phyloP scores from a whole-genome alignment of 2,797 vertebrate species.

The Oreortyx pictus region DNA sequence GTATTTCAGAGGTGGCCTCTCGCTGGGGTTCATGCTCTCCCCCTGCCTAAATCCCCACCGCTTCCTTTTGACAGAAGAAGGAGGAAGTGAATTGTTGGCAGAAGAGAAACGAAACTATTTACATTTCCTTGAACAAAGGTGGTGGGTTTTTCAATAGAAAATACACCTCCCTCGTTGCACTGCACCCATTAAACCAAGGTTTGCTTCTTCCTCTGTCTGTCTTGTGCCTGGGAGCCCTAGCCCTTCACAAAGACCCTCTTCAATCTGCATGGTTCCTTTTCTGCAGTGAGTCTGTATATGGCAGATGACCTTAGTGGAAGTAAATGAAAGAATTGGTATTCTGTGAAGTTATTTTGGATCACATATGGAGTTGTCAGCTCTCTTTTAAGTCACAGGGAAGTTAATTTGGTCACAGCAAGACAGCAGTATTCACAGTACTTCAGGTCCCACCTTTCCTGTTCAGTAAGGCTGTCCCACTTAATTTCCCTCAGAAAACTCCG shows the following conservation, averaged over 20 bases:
- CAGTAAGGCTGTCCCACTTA: background rate
- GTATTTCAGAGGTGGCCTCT: slow-evolving; percentile 65
- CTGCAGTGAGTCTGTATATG: background rate
- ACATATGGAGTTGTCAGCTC: background rate
- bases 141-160: background rate
- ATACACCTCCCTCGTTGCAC: background rate
- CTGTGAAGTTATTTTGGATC: background rate
- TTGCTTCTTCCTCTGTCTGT: background rate
- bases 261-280: background rate
- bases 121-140: slow-evolving; percentile 38
- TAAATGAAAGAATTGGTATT: background rate
- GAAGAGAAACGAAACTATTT: slow-evolving; percentile 55
- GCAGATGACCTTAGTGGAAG: background rate
- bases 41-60: slow-evolving; percentile 31
- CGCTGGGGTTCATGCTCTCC: slow-evolving; percentile 53
- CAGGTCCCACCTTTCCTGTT: background rate
- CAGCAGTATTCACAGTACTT: background rate
- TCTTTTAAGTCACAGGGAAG: background rate
- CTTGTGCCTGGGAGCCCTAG: background rate
- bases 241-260: background rate
- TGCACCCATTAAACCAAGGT: background rate
- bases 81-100: slow-evolving; percentile 64
- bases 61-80: slow-evolving; percentile 52
- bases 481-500: slow-evolving; percentile 20
- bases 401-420: slow-evolving; percentile 47